phyloP scores from a whole-genome alignment of 2,888 invertebrate species.

The Muscina levida region DNA sequence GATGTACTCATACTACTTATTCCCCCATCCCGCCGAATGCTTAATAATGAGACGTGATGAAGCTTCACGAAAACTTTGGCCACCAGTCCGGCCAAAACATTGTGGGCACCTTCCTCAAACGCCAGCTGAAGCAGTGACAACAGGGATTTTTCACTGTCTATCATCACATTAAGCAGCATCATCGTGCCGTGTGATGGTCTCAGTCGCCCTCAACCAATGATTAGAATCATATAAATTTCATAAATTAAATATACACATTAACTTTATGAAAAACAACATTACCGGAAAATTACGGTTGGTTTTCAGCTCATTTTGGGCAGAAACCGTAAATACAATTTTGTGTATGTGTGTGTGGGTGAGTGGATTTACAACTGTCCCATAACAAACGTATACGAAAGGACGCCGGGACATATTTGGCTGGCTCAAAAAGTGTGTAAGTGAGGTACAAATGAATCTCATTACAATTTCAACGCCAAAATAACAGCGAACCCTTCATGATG shows the following conservation, averaged over 20 bases:
- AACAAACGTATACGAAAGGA: constrained; percentile 22
- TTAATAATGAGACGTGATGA: constrained; percentile 23
- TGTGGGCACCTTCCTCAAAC: too few relatives aligned
- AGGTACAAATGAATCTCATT: constrained; percentile 73
- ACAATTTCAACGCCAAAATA: constrained; percentile 76
- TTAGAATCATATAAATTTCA: constrained; percentile 76
- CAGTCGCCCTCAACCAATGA: constrained; percentile 44
- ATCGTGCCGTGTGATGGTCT: background rate
- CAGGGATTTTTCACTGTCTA: constrained; percentile 18
- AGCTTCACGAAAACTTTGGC: background rate
- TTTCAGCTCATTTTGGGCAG: constrained; percentile 26
- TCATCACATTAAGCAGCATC: background rate
- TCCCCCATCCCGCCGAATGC: too few relatives aligned
- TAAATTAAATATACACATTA: constrained; percentile 76
- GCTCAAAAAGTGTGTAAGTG: background rate
- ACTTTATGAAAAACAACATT: constrained; percentile 68
- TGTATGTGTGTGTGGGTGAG: constrained; percentile 28
- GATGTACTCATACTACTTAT: constrained; percentile 49
- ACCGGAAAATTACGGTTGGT: constrained; percentile 68
- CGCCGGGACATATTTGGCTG: too few relatives aligned
- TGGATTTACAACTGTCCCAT: constrained; percentile 57
- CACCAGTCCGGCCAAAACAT: background rate
- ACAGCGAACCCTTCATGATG: constrained; percentile 54
- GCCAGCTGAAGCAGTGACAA: constrained; percentile 12
- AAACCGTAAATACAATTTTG: constrained; percentile 11